phyloP scores from a whole-genome alignment of 2,888 invertebrate genomes.

The Clitarchus hookeri region DNA sequence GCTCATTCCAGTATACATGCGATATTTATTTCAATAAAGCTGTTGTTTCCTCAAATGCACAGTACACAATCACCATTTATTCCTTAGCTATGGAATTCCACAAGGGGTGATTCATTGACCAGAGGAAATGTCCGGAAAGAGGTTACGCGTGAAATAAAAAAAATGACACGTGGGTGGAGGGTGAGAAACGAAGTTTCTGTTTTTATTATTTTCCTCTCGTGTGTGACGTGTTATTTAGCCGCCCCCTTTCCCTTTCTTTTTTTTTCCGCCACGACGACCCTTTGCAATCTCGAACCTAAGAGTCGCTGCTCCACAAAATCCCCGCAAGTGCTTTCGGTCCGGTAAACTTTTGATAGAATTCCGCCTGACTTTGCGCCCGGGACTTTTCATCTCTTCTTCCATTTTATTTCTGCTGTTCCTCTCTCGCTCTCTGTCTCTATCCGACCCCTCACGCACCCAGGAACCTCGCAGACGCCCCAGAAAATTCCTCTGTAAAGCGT shows the following conservation, averaged over 20 bases:
- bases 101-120: no score
- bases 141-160: no score
- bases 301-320: not conserved
- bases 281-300: not conserved
- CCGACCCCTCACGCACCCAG: not conserved
- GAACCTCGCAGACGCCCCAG: not conserved
- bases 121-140: no score
- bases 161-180: not conserved
- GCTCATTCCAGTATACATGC: no score
- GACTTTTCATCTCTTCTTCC: conserved; percentile 12
- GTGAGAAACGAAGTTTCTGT: not conserved
- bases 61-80: no score
- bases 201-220: not conserved
- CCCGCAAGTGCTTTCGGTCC: conserved; percentile 14
- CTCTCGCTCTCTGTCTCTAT: not conserved
- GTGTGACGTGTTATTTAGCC: conserved; percentile 7
- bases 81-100: no score
- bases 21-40: no score
- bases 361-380: not conserved
- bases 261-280: not conserved
- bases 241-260: not conserved
- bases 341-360: conserved; percentile 5
- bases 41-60: no score
- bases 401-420: not conserved
- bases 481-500: not conserved